Evolutionary conservation across 2,888 invertebrate genomes (phyloP).

Genomic region (Rhorus exstirpatorius): DNA sequence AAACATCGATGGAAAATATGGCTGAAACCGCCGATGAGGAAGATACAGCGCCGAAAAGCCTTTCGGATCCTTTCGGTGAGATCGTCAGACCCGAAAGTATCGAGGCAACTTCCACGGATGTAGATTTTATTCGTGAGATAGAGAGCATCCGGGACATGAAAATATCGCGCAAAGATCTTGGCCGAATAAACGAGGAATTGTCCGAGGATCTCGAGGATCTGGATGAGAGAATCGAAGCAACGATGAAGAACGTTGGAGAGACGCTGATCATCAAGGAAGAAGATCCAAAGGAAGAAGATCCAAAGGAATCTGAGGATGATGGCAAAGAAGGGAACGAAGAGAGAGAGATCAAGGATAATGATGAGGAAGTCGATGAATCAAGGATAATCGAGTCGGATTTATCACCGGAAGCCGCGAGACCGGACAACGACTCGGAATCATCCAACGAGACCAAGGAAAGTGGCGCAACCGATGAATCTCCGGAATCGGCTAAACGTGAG

Average conservation of each 20-base stretch:
- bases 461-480: conserved; percentile 70
- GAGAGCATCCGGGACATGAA: conserved; percentile 72
- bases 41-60: conserved; percentile 28
- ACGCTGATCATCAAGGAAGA: not conserved
- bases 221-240: conserved; percentile 8
- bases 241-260: not conserved
- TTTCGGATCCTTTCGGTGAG: conserved; percentile 76
- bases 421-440: conserved; percentile 64
- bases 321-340: not conserved
- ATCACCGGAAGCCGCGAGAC: conserved; percentile 58
- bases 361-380: conserved; percentile 45
- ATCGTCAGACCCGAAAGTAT: conserved; percentile 66
- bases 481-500: conserved; percentile 59
- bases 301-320: not conserved
- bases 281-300: not conserved
- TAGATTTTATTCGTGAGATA: conserved; percentile 72
- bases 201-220: conserved; percentile 75
- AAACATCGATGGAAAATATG: not conserved
- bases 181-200: conserved; percentile 79
- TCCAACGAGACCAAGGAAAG: conserved; percentile 75
- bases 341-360: not conserved
- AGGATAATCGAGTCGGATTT: conserved; percentile 54
- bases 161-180: conserved; percentile 78
- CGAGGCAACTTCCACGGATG: conserved; percentile 60
- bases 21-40: not conserved